Evolutionary conservation across 2,888 invertebrate genomes (phyloP).

Genomic region (Panopea generosa): DNA sequence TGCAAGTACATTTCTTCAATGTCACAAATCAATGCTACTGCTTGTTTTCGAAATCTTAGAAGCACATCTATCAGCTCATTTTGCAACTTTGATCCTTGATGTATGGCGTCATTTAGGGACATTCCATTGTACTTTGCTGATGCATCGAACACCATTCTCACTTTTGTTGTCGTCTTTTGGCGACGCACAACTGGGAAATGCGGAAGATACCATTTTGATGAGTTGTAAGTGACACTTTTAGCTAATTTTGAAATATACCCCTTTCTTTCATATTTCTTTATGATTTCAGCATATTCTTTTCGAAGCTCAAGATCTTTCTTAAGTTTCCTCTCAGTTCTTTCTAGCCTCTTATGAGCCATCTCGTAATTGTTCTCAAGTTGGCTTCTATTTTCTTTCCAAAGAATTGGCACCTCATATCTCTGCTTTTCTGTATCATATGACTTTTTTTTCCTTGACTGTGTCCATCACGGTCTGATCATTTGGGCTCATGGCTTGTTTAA

Average conservation of each 20-base stretch:
- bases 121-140: conserved; percentile 37
- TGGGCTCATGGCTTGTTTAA: not conserved
- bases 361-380: conserved; percentile 20
- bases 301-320: conserved; percentile 26
- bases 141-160: conserved; percentile 57
- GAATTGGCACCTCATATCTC: conserved; percentile 27
- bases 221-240: not conserved
- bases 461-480: no score
- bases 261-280: conserved; percentile 42
- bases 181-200: conserved; percentile 19
- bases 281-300: conserved; percentile 24
- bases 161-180: conserved; percentile 33
- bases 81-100: conserved; percentile 59
- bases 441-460: not conserved
- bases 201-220: conserved; percentile 24
- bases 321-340: conserved; percentile 40
- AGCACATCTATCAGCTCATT: conserved; percentile 53
- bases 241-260: conserved; percentile 44
- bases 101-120: conserved; percentile 40
- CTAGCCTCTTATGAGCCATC: conserved; percentile 31
- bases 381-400: conserved; percentile 22
- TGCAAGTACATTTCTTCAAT: conserved; percentile 44
- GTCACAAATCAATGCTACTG: conserved; percentile 45
- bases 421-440: not conserved
- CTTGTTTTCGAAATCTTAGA: conserved; percentile 42